These are phyloP conservation scores for Poicephalus meyeri DNA, from an alignment of 2,113 vertebrate species.

Conservation along the genomic window DNA sequence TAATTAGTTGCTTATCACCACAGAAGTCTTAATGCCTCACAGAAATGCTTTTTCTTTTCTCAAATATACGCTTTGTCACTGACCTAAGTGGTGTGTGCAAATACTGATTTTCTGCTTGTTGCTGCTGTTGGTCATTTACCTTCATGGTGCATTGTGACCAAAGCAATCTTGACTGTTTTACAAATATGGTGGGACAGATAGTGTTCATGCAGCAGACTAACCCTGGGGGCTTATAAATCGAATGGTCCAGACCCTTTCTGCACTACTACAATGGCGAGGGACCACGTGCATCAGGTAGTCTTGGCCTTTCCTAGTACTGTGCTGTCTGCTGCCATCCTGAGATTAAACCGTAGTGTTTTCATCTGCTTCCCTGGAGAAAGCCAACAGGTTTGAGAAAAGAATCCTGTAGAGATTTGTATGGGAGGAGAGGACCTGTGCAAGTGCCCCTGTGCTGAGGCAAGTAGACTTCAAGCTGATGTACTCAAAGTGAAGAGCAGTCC, in stretches of 20 bases:
- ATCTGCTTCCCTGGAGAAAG: neutral
- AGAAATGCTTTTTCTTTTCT: neutral
- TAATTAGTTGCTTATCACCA: neutral
- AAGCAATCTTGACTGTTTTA: neutral
- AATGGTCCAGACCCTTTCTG: neutral
- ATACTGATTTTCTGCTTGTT: neutral
- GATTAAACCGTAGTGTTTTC: neutral
- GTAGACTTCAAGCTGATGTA: neutral
- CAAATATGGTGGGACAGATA: neutral
- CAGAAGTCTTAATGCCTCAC: neutral
- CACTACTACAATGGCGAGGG: neutral
- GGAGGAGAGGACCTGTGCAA: neutral
- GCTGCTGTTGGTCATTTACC: neutral
- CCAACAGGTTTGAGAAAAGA: too few relatives aligned
- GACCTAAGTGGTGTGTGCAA: rapidly evolving
- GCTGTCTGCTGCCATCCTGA: neutral
- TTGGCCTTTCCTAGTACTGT: neutral
- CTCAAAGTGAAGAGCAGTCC: neutral
- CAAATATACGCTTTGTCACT: neutral
- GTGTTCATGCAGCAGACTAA: neutral
- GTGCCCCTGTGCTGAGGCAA: neutral
- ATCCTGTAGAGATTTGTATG: neutral
- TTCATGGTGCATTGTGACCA: neutral
- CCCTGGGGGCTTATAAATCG: too few relatives aligned
- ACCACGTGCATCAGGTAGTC: neutral